Percentiles rank a stretch among this genome's conserved stretches.
Evolutionary conservation across 1,140 invertebrate species (phyloP).

Genomic region (Papilio aristodemus): DNA sequence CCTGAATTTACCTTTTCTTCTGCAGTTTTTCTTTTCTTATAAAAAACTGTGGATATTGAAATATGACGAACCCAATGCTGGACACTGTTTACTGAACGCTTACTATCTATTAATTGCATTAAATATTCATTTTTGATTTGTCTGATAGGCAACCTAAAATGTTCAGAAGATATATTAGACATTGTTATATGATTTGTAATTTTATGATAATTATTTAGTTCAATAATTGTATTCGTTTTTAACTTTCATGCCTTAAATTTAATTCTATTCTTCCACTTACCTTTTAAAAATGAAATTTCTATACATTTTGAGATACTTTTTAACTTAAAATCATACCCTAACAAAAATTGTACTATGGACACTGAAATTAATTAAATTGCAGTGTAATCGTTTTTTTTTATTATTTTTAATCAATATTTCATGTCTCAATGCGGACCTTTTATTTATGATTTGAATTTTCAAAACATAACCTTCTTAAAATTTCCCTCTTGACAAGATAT

Average conservation of each 20-base stretch:
- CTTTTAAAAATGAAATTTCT: conserved; percentile 53
- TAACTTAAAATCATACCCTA: conserved; percentile 34
- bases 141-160: conserved; percentile 53
- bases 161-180: background rate
- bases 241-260: no score
- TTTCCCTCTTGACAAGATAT: background rate
- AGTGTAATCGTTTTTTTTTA: background rate
- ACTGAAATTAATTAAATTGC: background rate
- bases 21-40: conserved; percentile 64
- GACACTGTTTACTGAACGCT: conserved; percentile 33
- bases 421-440: no score
- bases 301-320: conserved; percentile 48
- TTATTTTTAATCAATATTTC: background rate
- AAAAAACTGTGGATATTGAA: conserved; percentile 49
- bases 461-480: background rate
- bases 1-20: conserved; percentile 58
- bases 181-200: background rate
- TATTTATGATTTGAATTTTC: background rate
- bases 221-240: no score
- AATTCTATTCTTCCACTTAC: conserved; percentile 41
- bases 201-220: conserved; percentile 3
- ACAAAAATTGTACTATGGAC: background rate
- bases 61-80: conserved; percentile 45
- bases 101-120: conserved; percentile 37
- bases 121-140: conserved; percentile 48